Evolutionary conservation across 2,888 invertebrate genomes (phyloP).

Genomic region (Agrochola litura): DNA sequence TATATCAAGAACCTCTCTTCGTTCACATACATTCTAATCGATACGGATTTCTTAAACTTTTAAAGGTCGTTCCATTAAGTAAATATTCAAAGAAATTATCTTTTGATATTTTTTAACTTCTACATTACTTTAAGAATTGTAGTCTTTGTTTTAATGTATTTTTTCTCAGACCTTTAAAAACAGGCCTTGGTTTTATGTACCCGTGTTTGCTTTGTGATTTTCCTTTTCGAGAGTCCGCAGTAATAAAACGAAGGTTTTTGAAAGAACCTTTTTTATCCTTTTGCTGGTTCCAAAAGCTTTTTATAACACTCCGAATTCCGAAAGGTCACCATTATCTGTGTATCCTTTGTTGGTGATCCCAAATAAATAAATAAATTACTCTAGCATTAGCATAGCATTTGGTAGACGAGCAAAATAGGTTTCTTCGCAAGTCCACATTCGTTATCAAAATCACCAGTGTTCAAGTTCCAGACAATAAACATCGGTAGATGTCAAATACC

Average conservation of each 20-base stretch:
- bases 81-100: constrained; percentile 24
- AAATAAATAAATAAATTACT: too few relatives aligned
- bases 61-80: constrained; percentile 8
- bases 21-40: constrained; percentile 48
- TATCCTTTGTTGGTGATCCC: too few relatives aligned
- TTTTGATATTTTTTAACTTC: background rate
- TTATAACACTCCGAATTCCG: background rate
- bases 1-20: constrained; percentile 20
- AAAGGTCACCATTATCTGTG: background rate
- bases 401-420: background rate
- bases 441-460: background rate
- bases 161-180: constrained; percentile 43
- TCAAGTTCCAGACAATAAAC: background rate
- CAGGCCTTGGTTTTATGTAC: constrained; percentile 46
- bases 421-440: background rate
- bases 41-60: constrained; percentile 33
- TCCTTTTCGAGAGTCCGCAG: constrained; percentile 35
- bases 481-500: constrained; percentile 7
- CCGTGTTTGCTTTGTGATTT: constrained; percentile 41
- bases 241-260: constrained; percentile 40
- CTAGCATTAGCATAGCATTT: background rate
- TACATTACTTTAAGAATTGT: constrained; percentile 27
- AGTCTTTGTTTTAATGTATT: constrained; percentile 22
- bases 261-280: constrained; percentile 1
- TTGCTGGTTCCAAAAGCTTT: background rate